These are phyloP conservation scores for Neomorphus geoffroyi DNA, from an alignment of 2,797 vertebrate genomes.

Conservation along the genomic window DNA sequence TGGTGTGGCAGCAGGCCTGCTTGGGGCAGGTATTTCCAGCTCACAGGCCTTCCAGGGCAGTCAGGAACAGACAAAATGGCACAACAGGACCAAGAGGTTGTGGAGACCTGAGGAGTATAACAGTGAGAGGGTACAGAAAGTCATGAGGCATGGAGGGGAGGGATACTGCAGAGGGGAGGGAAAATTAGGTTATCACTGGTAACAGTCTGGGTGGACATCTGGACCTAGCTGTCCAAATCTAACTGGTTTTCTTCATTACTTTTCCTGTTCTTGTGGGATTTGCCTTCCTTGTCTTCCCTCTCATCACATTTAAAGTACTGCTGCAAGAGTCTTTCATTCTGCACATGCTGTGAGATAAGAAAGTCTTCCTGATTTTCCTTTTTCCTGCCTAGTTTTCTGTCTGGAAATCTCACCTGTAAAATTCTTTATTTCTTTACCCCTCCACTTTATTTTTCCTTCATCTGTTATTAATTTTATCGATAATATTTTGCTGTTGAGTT, in stretches of 20 bases:
- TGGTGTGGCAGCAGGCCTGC: not conserved
- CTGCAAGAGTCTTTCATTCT: not conserved
- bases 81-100: not conserved
- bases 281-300: not conserved
- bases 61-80: not conserved
- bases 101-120: not conserved
- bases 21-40: not conserved
- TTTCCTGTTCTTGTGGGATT: not conserved
- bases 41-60: not conserved
- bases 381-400: not conserved
- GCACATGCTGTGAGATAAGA: not conserved
- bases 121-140: not conserved
- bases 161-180: not conserved
- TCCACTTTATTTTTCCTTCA: not conserved
- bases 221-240: not conserved
- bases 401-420: not conserved
- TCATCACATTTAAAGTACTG: not conserved
- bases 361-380: not conserved
- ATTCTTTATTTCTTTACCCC: not conserved
- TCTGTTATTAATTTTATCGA: not conserved
- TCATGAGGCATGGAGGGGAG: not conserved
- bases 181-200: not conserved
- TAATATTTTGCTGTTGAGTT: not conserved
- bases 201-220: not conserved
- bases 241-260: not conserved